Evolutionary conservation across 2,113 vertebrate genomes (phyloP).

Genomic region (Merops nubicus): DNA sequence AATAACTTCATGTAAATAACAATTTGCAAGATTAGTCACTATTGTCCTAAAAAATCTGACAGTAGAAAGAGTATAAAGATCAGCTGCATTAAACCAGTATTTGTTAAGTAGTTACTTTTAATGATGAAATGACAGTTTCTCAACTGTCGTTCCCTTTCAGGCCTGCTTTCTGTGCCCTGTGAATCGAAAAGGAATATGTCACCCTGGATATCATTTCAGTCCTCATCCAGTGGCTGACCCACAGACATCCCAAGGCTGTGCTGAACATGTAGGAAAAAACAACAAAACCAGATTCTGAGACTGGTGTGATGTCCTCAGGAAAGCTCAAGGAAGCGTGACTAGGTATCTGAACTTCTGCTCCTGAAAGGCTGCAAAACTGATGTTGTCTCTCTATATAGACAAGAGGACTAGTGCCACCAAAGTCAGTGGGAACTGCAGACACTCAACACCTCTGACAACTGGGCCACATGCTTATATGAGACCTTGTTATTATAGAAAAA

Average conservation of each 20-base stretch:
- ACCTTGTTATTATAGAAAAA: neutral
- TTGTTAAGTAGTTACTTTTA: neutral
- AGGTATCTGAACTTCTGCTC: neutral
- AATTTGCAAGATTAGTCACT: neutral
- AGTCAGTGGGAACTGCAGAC: neutral
- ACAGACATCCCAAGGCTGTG: neutral
- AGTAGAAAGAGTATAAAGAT: neutral
- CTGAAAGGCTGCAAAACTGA: neutral
- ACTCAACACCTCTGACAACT: neutral
- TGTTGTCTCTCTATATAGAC: neutral
- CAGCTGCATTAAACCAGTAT: neutral
- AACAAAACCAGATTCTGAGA: neutral
- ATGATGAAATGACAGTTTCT: neutral
- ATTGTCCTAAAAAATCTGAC: neutral
- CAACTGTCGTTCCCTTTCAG: neutral
- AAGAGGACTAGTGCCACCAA: neutral
- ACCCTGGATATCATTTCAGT: neutral
- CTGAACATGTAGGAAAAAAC: neutral
- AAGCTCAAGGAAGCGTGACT: rapidly evolving
- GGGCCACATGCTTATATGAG: neutral
- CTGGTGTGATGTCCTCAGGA: neutral
- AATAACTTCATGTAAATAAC: neutral
- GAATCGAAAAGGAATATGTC: neutral
- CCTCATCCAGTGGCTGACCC: neutral
- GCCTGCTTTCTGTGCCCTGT: neutral